Base-by-base conservation (phyloP, 1,140 invertebrate species). In the Dendrolimus kikuchii region DNA sequence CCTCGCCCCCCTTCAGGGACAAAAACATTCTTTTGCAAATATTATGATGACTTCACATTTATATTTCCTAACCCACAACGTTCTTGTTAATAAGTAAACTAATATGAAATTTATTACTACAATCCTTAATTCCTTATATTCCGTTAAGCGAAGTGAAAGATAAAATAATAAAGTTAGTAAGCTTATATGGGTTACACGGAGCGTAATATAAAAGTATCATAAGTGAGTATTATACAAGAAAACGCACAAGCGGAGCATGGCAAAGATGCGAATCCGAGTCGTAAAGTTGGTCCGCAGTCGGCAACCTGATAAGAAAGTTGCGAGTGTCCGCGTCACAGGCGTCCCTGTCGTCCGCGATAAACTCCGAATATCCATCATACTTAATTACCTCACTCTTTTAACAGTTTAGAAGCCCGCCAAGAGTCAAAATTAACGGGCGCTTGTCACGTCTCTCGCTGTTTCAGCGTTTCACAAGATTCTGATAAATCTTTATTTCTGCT, bases 281-380 rank as follows among this genome's bases (percentile, higher is more conserved):
- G 61, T 49, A 53, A 63, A 66, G 50, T 64, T 62, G 51, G 52
- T 54, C 45, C 57, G 46, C 43, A 40, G 56, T 39, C 64, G 55
- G 46, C 43, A 40, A 53, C 37, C 64, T 60, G 71, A 72, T 74
- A 74, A 70, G 66, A 68, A 74, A 74, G 67, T 74, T 73, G 59
- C 48, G 60, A 71, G 64, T 61, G 62, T 58, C 56, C 56, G 56
- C 63, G 60, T 39, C 8, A 49, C 23, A 23, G 23, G 23, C 23
- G 23, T 60, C 64, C 49, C 57, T 60, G 68, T 58, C 64, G 61
- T 60, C 61, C 64, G 68, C 69, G 74, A 79, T 77, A 77, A 79
- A 75, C 76, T 79, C 67, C 49, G 70, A 74, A 71, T 75, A 79
- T 79, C 72, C 76, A 79, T 79, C 74, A 79, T 77, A 71, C 67